These are phyloP conservation scores for Pseudomugil gertrudae DNA, from an alignment of 2,797 vertebrate genomes.

Conservation along the genomic window DNA sequence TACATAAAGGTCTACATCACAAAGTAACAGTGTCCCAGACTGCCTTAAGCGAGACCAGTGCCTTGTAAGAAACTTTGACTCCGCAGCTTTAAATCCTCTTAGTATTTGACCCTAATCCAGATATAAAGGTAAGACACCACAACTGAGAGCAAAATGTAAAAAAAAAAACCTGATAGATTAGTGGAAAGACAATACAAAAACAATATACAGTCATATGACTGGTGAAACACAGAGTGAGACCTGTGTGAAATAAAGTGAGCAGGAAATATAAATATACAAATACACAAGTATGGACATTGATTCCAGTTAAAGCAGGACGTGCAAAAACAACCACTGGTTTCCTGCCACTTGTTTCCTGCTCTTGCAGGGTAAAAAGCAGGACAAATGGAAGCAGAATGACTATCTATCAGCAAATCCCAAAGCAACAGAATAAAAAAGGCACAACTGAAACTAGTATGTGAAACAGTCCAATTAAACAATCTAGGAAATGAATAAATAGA, in stretches of 20 bases:
- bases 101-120: constrained; percentile 78
- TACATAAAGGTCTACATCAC: constrained; percentile 5
- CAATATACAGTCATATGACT: constrained; percentile 1
- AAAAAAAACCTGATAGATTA: constrained; percentile 42
- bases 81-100: constrained; percentile 73
- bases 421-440: background rate
- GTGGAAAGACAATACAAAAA: constrained; percentile 32
- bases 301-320: constrained; percentile 54
- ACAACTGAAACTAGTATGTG: background rate
- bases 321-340: constrained; percentile 63
- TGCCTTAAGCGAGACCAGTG: constrained; percentile 18
- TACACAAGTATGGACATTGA: constrained; percentile 36
- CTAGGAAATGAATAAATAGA: background rate
- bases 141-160: constrained; percentile 27
- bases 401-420: background rate
- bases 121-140: constrained; percentile 57
- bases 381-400: constrained; percentile 15
- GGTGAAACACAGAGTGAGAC: constrained; percentile 12
- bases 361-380: constrained; percentile 52
- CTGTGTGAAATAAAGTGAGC: background rate
- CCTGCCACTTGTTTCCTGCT: constrained; percentile 78
- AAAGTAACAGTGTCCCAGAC: constrained; percentile 7
- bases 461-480: background rate
- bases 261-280: constrained; percentile 34
- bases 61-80: constrained; percentile 62